These are phyloP conservation scores for Chelonus formosanus DNA, from an alignment of 2,888 invertebrate species.

Conservation along the genomic window DNA sequence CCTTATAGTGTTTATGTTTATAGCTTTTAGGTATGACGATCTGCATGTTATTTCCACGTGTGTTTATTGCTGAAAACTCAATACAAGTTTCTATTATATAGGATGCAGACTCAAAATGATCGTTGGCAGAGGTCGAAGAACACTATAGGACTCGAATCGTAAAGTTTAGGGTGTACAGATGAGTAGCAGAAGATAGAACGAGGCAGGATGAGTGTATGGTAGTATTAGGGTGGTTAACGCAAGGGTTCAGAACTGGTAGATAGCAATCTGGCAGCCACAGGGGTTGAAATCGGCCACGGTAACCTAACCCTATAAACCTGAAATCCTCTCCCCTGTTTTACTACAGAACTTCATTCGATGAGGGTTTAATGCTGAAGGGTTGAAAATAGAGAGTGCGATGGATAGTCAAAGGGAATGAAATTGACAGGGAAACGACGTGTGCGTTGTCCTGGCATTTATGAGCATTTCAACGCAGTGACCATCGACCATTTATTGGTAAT, in stretches of 20 bases:
- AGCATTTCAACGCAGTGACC: constrained; percentile 53
- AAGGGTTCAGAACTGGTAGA: constrained; percentile 44
- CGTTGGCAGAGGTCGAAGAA: constrained; percentile 5
- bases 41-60: constrained; percentile 38
- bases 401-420: constrained; percentile 21
- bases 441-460: constrained; percentile 44
- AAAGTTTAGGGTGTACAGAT: constrained; percentile 20
- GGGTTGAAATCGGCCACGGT: constrained; percentile 55
- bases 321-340: constrained; percentile 29
- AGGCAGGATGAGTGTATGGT: constrained; percentile 20
- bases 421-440: constrained; percentile 16
- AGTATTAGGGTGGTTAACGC: constrained; percentile 22
- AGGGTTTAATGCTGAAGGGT: constrained; percentile 49
- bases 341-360: constrained; percentile 58
- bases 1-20: constrained; percentile 63
- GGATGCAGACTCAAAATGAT: background rate
- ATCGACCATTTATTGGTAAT: constrained; percentile 64
- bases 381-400: constrained; percentile 28
- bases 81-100: too few species aligned
- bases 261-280: constrained; percentile 55
- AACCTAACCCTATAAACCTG: constrained; percentile 57
- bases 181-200: constrained; percentile 7
- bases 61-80: background rate
- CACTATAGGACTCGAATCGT: constrained; percentile 7
- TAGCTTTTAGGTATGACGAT: constrained; percentile 60